Percentiles rank a stretch among this genome's conserved stretches.
phyloP scores from a whole-genome alignment of 2,888 invertebrate genomes.

The Zeuzera pyrina region DNA sequence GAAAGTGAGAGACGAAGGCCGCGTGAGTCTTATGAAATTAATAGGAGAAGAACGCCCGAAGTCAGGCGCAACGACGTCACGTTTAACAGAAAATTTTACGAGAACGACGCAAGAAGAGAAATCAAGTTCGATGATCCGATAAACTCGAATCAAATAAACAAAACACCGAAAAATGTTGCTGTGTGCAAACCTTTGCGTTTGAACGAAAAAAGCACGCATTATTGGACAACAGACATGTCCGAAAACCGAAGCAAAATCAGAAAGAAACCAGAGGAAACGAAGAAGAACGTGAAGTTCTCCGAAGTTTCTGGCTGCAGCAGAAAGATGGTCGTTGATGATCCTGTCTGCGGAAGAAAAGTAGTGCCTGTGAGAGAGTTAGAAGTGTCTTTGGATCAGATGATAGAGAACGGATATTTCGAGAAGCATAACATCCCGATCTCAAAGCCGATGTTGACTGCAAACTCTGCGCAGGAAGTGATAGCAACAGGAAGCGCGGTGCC shows the following conservation, averaged over 20 bases:
- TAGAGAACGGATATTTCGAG: slow-evolving; percentile 65
- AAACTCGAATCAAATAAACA: not conserved
- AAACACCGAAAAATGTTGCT: slow-evolving; percentile 43
- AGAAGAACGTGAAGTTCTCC: slow-evolving; percentile 67
- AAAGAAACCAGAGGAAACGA: slow-evolving; percentile 48
- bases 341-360: slow-evolving; percentile 51
- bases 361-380: slow-evolving; percentile 64
- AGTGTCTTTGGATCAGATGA: slow-evolving; percentile 66
- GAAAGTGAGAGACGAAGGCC: slow-evolving; percentile 34
- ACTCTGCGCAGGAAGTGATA: slow-evolving; percentile 31
- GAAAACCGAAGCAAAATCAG: slow-evolving; percentile 33
- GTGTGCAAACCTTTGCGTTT: slow-evolving; percentile 58
- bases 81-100: slow-evolving; percentile 6
- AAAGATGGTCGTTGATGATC: slow-evolving; percentile 63
- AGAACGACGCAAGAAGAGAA: not conserved
- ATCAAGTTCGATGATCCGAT: slow-evolving; percentile 4
- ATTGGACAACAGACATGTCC: slow-evolving; percentile 56
- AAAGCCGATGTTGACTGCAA: slow-evolving; percentile 28
- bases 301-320: slow-evolving; percentile 63
- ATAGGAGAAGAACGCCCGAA: slow-evolving; percentile 26
- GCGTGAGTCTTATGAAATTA: slow-evolving; percentile 42
- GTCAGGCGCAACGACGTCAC: slow-evolving; percentile 10
- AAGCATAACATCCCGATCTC: slow-evolving; percentile 62
- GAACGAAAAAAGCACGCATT: slow-evolving; percentile 49
- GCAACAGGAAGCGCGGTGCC: slow-evolving; percentile 27